A percentile compares a stretch with the other conserved stretches of the same genome.
Evolutionary conservation across 2,113 vertebrate genomes (phyloP).

Genomic region (Paramormyrops kingsleyae): DNA sequence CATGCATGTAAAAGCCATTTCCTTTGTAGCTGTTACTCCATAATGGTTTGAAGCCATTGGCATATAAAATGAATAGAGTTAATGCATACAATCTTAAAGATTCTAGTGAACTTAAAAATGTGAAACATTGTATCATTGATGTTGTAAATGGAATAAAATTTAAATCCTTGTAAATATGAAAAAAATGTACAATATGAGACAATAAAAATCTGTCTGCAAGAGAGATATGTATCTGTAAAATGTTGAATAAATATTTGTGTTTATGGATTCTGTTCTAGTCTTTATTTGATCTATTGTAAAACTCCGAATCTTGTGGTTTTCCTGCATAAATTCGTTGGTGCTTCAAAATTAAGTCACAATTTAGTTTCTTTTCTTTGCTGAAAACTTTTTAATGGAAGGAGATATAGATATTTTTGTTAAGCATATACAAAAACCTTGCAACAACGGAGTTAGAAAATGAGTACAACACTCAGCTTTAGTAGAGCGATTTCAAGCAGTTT

Average conservation of each 20-base stretch:
- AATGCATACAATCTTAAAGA: slow-evolving; percentile 35
- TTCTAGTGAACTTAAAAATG: slow-evolving; percentile 64
- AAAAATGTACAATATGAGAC: slow-evolving; percentile 74
- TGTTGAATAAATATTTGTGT: slow-evolving; percentile 95
- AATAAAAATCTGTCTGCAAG: slow-evolving; percentile 71
- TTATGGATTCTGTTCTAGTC: slow-evolving; percentile 7
- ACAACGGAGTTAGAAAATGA: background rate
- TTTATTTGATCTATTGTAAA: background rate
- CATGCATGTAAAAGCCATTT: slow-evolving; percentile 77
- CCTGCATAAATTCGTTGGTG: background rate
- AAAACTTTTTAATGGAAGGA: background rate
- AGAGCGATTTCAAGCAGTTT: background rate
- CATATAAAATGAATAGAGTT: slow-evolving; percentile 41
- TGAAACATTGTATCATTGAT: slow-evolving; percentile 84
- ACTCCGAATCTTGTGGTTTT: background rate
- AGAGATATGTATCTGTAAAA: slow-evolving; percentile 79
- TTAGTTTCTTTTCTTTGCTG: background rate
- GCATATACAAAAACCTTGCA: background rate
- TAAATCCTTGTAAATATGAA: slow-evolving; percentile 87
- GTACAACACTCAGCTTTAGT: background rate
- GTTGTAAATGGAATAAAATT: slow-evolving; percentile 78
- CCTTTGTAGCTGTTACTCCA: slow-evolving; percentile 69
- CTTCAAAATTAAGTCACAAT: background rate
- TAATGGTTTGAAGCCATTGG: slow-evolving; percentile 67
- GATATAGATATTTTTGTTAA: background rate